Percentiles rank a stretch among this genome's conserved stretches.
These are phyloP conservation scores for Limosa lapponica DNA, from an alignment of 2,797 vertebrate species.

Conservation along the genomic window DNA sequence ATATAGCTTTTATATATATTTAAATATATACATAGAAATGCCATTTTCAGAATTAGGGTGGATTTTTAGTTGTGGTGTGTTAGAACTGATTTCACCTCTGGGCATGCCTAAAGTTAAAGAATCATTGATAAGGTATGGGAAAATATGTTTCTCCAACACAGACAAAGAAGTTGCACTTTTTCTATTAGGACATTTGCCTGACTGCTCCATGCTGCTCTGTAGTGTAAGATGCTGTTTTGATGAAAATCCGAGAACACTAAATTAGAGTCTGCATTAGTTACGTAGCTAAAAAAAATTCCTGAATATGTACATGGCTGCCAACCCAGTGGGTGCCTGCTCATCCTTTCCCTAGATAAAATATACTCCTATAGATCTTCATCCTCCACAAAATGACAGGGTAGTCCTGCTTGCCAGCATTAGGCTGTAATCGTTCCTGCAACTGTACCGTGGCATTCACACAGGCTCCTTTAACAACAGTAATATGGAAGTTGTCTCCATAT, in stretches of 20 bases:
- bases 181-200: background rate
- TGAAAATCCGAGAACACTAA: background rate
- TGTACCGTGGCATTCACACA: background rate
- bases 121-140: background rate
- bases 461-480: background rate
- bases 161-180: background rate
- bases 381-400: background rate
- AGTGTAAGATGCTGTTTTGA: background rate
- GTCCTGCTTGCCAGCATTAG: background rate
- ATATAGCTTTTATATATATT: background rate
- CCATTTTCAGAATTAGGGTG: background rate
- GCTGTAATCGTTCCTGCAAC: background rate
- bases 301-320: background rate
- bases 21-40: background rate
- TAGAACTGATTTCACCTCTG: background rate
- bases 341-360: background rate
- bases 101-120: background rate
- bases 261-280: constrained; percentile 5
- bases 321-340: background rate
- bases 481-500: background rate
- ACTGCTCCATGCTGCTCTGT: background rate
- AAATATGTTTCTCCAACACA: background rate
- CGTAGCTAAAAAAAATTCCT: background rate
- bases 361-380: background rate
- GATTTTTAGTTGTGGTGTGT: background rate